Base-by-base conservation (phyloP, 2,797 vertebrate genomes). In the Enoplosus armatus region DNA sequence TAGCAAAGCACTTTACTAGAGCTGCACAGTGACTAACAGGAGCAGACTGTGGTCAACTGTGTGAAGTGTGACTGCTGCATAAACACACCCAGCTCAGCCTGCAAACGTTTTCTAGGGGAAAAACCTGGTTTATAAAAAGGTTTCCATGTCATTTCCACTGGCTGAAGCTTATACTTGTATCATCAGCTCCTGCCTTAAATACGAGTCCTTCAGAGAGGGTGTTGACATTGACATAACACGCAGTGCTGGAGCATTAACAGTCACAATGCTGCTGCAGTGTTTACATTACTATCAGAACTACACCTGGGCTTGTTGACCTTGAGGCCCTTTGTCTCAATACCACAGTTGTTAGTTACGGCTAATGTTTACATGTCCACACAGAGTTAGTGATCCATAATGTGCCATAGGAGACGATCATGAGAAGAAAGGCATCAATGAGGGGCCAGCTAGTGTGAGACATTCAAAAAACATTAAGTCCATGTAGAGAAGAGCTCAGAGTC, bases 321-420 rank as follows among this genome's bases (percentile, higher is more conserved):
- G 80, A 82, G 48, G 50, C 26, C 11, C 62, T 72, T 65, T 71
- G 72, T 82, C 76, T 54, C 53, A 8, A 18, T 37, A 73, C 27
- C 56, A 27, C 48, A 53, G 74, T n/a, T 1, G 22, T 58, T 81
- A 27, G 71, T 50, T 51, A 76, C 60, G 4, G 69, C 58, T 33
- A 69, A 63, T 89, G 83, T 91, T 89, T 87, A 82, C 72, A 77
- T 76, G 70, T 86, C 72, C 56, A 89, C 80, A 79, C 58, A 61
- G 43, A 35, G 47, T 68, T 22, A 66, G 48, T 51, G 16, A 72
- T 53, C 77, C 77, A 67, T 59, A 59, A 47, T 31, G 11, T 26
- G 31, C n/a, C 24, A 45, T 0, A 4, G n/a, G 9, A 27, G 24
- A 43, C 14, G 8, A 61, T 58, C 54, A 70, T 37, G 35, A 10